These are phyloP conservation scores for Carterocephalus palaemon DNA, from an alignment of 2,888 invertebrate genomes.

Conservation along the genomic window DNA sequence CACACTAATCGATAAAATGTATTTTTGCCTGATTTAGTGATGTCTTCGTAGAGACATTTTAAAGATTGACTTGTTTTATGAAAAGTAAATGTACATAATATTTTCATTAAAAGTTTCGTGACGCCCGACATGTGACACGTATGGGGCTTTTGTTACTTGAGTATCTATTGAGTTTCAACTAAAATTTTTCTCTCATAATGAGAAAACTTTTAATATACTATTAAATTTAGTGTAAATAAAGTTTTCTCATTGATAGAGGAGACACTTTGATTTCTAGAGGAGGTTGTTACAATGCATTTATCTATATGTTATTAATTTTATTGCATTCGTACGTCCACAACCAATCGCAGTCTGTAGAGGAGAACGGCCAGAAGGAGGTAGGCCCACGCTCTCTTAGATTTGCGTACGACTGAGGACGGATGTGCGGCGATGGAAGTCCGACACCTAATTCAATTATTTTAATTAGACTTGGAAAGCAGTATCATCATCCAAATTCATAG, in stretches of 20 bases:
- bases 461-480: slow-evolving; percentile 8
- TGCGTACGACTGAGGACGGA: slow-evolving; percentile 41
- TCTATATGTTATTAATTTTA: slow-evolving; percentile 78
- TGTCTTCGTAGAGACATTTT: slow-evolving; percentile 76
- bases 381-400: slow-evolving; percentile 63
- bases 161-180: slow-evolving; percentile 60
- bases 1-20: slow-evolving; percentile 65
- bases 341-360: slow-evolving; percentile 79
- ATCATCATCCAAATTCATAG: slow-evolving; percentile 15
- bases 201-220: slow-evolving; percentile 60
- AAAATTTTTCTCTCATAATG: slow-evolving; percentile 65
- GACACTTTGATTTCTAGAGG: slow-evolving; percentile 64
- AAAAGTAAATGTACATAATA: slow-evolving; percentile 72
- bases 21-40: slow-evolving; percentile 75
- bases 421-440: slow-evolving; percentile 38
- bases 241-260: slow-evolving; percentile 58
- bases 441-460: slow-evolving; percentile 16
- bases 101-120: slow-evolving; percentile 59
- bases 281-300: slow-evolving; percentile 76
- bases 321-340: slow-evolving; percentile 79
- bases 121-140: slow-evolving; percentile 68
- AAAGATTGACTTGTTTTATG: slow-evolving; percentile 66
- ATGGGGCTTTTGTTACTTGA: slow-evolving; percentile 69
- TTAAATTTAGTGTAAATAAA: slow-evolving; percentile 59
- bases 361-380: slow-evolving; percentile 78